These are phyloP conservation scores for Babylonia areolata DNA, from an alignment of 1,140 invertebrate genomes.

Conservation along the genomic window DNA sequence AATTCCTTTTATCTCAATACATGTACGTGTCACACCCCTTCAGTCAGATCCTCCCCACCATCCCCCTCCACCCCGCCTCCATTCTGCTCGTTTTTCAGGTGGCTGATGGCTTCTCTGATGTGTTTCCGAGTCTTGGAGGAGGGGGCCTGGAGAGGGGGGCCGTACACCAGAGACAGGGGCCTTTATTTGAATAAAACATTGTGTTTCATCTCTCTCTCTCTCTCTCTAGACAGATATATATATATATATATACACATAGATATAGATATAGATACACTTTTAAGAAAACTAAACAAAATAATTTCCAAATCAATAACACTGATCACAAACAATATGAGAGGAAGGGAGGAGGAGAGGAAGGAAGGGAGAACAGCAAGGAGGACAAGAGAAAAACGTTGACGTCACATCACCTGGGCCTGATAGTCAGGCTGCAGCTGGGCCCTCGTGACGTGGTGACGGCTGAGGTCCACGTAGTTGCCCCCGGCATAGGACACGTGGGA, in stretches of 20 bases:
- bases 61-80: too few species aligned
- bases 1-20: too few species aligned
- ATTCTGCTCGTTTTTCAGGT: slow-evolving; percentile 30
- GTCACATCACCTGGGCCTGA: slow-evolving; percentile 57
- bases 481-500: slow-evolving; percentile 69
- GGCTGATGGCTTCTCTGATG: slow-evolving; percentile 46
- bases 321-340: too few species aligned
- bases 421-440: slow-evolving; percentile 64
- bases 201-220: too few species aligned
- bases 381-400: background rate
- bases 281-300: too few species aligned
- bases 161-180: slow-evolving; percentile 56
- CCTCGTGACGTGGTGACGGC: slow-evolving; percentile 42
- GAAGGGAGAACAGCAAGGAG: background rate
- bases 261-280: too few species aligned
- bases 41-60: too few species aligned
- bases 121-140: slow-evolving; percentile 48
- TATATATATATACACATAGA: too few species aligned
- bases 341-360: background rate
- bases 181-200: too few species aligned
- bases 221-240: too few species aligned
- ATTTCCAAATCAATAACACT: too few species aligned
- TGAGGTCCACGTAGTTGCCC: slow-evolving; percentile 59
- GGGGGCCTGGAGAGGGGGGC: slow-evolving; percentile 39
- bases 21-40: too few species aligned